Evolutionary conservation across 1,140 invertebrate genomes (phyloP).

Genomic region (Drosophila kanapiae): DNA sequence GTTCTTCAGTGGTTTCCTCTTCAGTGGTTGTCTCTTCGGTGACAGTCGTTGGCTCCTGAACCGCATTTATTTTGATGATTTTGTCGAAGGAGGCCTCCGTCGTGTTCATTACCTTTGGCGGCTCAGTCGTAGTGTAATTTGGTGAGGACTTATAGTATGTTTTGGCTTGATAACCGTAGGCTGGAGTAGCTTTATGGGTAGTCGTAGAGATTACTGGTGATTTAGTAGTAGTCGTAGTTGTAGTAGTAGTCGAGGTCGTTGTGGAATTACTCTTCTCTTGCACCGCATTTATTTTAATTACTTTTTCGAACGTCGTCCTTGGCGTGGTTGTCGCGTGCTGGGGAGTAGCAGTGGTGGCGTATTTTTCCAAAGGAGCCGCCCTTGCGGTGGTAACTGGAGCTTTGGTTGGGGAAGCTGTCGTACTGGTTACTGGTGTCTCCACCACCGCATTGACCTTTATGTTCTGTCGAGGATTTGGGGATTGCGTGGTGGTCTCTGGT

Average conservation of each 20-base stretch:
- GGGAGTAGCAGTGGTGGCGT: conserved; percentile 2
- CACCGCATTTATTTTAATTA: conserved; percentile 12
- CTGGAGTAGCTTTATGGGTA: neutral
- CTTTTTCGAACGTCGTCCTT: neutral
- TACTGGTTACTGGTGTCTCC: neutral
- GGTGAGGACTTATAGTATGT: neutral
- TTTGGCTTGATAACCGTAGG: neutral
- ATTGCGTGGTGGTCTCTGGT: neutral
- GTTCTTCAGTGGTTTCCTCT: neutral
- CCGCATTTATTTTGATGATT: conserved; percentile 3
- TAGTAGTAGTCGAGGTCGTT: neutral
- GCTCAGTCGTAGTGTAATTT: neutral
- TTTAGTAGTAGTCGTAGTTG: neutral
- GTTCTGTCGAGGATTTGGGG: conserved; percentile 2
- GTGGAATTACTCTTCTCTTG: neutral
- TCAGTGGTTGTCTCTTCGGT: neutral
- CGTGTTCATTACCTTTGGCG: too few relatives aligned
- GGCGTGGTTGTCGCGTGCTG: conserved; percentile 23
- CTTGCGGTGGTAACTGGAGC: conserved; percentile 6
- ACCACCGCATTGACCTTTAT: conserved; percentile 29
- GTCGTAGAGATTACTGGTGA: neutral
- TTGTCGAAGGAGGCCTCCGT: neutral
- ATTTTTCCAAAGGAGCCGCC: conserved; percentile 9
- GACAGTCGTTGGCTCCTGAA: neutral
- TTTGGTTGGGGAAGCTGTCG: conserved; percentile 8